Evolutionary conservation across 2,888 invertebrate genomes (phyloP), one percentile per base, ranked within the genome.

Genomic region (Melinaea marsaeus): DNA sequence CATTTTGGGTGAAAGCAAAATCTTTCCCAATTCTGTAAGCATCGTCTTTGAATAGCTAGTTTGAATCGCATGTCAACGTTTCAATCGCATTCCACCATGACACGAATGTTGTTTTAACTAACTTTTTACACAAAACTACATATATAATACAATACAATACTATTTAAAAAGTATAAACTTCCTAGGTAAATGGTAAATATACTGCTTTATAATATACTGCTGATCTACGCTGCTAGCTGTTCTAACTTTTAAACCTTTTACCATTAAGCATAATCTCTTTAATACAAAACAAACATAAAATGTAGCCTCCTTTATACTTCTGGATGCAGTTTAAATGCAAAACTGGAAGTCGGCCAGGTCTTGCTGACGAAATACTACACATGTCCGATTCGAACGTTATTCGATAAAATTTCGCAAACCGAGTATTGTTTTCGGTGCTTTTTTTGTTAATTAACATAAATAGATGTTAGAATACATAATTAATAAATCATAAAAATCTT

Each of bases 311-410:
- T 60, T 55, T 61, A 59, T 60, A 69, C 62, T 68, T 67, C 58
- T 62, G 63, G 64, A 70, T 70, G 69, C 60, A 71, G 61, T 64
- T 69, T 69, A 71, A 72, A 74, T 72, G 70, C 63, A 71, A 71
- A 73, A 67, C 72, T 75, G 74, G 75, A 73, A 69, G 57, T 46
- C 34, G 63, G 75, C 74, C 74, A 75, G 71, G 62, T 71, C 67
- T 61, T 67, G 55, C 58, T 64, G 63, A 72, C 69, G 71, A 71
- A 71, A 67, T 66, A 66, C 66, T 59, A 55, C 62, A 60, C 57
- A 56, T 42, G 62, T 61, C 56, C 63, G 68, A 70, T 71, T 65
- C 63, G 62, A 60, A 42, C 59, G 62, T 55, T 61, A 60, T 63
- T 61, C 65, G 64, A 68, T 66, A 68, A 67, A 64, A 65, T 60